Evolutionary conservation across 1,140 invertebrate genomes (phyloP), one percentile per base, ranked within the genome.

Genomic region (Lithobius niger): DNA sequence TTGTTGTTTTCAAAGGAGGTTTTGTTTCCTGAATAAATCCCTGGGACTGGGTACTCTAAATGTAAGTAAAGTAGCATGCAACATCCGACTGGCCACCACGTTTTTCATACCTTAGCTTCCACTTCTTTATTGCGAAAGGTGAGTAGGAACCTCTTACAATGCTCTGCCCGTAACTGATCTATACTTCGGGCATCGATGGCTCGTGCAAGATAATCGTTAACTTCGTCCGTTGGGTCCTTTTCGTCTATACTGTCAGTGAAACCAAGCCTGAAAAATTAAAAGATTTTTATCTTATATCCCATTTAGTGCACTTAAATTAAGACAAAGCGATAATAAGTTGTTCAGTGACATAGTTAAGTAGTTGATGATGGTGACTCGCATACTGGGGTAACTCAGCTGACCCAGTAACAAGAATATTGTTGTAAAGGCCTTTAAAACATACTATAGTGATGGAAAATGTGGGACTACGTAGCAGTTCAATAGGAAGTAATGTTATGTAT

Each of bases 101-200:
- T 21, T 25, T 51, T 6, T 13, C 50, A 24, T 59, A 75, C 73
- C 67, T 91, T 92, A 51, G 78, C 75, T 69, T 95, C 90, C 42
- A 90, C 77, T 13, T 82, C 74, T 4, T 73, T 68, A 61, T 87
- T 79, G 54, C 82, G 79, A 71, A 94, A 94, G 55, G 82, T 86
- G 4, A 94, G 76, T 16, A 89, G 77, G 66, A 91, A 78, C 0
- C 81, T 78, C 16, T 79, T 79, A 63, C 88, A 92, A 67, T 94
- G 88, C 60, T 93, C 86, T 0, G 82, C 78, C 28, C 88, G 77
- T 10, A 93, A 76, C 50, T 83, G 77, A 70, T 96, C 89, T 48
- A 93, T 90, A 65, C 87, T 91, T n/a, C 90, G 77, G 0, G 90
- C 90, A 70, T 95, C 90, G 56, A 96, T 96, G 1, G 91, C 91